Evolutionary conservation across 2,113 vertebrate species (phyloP).

Genomic region (Myanophis thanlyinensis): DNA sequence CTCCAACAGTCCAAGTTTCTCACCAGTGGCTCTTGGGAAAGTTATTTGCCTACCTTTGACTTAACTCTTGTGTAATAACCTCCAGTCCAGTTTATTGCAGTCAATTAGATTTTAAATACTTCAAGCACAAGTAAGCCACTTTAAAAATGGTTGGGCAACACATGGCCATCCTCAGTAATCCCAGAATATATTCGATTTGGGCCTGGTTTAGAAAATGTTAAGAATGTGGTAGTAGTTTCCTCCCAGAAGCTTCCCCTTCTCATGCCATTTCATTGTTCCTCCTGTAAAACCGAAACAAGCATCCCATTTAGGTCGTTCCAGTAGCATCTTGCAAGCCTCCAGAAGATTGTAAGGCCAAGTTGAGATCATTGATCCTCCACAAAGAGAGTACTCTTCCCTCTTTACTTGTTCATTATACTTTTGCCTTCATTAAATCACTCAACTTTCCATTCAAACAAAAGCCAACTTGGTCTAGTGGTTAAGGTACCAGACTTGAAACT

Average conservation of each 20-base stretch:
- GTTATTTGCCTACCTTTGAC: not conserved
- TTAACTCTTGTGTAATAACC: not conserved
- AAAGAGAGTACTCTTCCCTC: not conserved
- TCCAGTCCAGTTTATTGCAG: not conserved
- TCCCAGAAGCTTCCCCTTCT: not conserved
- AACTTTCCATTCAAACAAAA: not conserved
- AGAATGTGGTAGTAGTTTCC: not conserved
- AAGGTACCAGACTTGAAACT: not conserved
- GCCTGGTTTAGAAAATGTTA: not conserved
- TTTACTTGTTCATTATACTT: not conserved
- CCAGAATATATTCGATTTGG: not conserved
- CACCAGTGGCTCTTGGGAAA: not conserved
- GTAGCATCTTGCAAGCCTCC: not conserved
- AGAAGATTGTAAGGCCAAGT: not conserved
- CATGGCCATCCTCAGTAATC: not conserved
- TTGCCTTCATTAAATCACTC: not conserved
- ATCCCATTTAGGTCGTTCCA: not conserved
- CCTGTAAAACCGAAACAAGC: not conserved
- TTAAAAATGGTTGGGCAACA: not conserved
- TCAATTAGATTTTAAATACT: not conserved
- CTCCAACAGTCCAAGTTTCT: not conserved
- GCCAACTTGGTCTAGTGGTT: not conserved
- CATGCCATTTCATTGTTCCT: not conserved
- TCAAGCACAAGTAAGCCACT: not conserved
- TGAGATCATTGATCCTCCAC: not conserved